Percentiles rank a stretch among this genome's conserved stretches.
Evolutionary conservation across 2,888 invertebrate genomes (phyloP).

Genomic region (Charanyca ferruginea): DNA sequence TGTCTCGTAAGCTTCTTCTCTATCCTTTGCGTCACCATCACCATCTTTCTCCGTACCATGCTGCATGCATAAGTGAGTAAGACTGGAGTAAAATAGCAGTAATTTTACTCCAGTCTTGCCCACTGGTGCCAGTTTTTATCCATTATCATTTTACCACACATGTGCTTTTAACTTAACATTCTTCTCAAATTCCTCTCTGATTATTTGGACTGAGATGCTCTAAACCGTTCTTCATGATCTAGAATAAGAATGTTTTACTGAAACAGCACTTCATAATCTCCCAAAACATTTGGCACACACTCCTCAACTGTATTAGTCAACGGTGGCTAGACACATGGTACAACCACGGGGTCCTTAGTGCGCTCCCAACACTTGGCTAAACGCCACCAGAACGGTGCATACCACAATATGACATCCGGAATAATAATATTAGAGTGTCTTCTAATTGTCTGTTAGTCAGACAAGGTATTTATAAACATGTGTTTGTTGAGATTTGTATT

Average conservation of each 20-base stretch:
- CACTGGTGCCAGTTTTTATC: background rate
- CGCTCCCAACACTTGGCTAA: slow-evolving; percentile 46
- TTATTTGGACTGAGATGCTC: background rate
- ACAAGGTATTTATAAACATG: slow-evolving; percentile 45
- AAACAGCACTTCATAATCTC: slow-evolving; percentile 21
- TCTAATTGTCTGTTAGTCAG: slow-evolving; percentile 57
- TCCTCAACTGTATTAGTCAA: slow-evolving; percentile 44
- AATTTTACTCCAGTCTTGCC: background rate
- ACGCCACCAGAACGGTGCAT: slow-evolving; percentile 53
- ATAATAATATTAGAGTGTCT: slow-evolving; percentile 44
- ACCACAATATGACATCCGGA: slow-evolving; percentile 59
- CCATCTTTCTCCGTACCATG: background rate
- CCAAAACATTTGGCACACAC: slow-evolving; percentile 32
- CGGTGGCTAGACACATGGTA: slow-evolving; percentile 50
- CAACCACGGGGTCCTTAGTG: slow-evolving; percentile 47
- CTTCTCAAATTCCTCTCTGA: too few species aligned
- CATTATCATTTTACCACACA: background rate
- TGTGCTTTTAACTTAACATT: too few species aligned
- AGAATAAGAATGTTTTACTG: background rate
- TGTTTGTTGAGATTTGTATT: slow-evolving; percentile 44
- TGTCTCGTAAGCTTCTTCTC: background rate
- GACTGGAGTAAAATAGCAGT: too few species aligned
- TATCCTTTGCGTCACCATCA: background rate
- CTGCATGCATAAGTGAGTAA: too few species aligned
- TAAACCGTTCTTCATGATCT: background rate